Evolutionary conservation across 2,888 invertebrate species (phyloP), one percentile per base, ranked within the genome.

Genomic region (Meandrusa payeni): DNA sequence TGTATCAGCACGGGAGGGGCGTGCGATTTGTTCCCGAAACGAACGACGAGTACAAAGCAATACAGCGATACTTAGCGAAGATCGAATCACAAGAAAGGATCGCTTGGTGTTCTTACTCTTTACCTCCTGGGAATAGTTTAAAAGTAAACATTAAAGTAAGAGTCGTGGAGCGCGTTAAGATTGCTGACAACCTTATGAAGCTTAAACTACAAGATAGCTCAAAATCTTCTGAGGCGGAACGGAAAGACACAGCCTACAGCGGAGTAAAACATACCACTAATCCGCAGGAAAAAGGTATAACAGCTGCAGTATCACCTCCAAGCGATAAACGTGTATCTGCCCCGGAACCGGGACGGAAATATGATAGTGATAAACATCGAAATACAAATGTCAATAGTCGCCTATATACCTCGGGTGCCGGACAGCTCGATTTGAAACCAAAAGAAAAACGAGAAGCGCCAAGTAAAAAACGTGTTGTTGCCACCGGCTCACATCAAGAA

Each of bases 21-120:
- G 43, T 38, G 19, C 24, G 43, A n/a, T 43, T 43, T 19, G 26
- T 43, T 2, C 27, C 43, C 4, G 37, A 43, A 31, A 19, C 43
- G 5, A 23, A 20, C 3, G 27, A 31, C 5, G 32, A 43, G 24
- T 32, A 32, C n/a, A 32, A 12, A 5, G 27, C 9, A 5, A 31
- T 43, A n/a, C 37, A 43, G 26, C 29, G 38, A 6, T 43, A 43
- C 10, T 10, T 43, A 2, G 15, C 24, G 6, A 43, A 26, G 13
- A 43, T 43, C 7, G 43, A 43, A 9, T 19, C 26, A 0, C 19
- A 31, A 7, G 37, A 43, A 4, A 24, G 32, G 26, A 38, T 43
- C 20, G 13, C 32, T n/a, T 43, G 43, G 43, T 43, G 37, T 7
- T 37, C 38, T 2, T 15, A 38, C 15, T 13, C 38, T 2, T 2